Evolutionary conservation across 2,888 invertebrate species (phyloP).

Genomic region (Bombylius discolor): DNA sequence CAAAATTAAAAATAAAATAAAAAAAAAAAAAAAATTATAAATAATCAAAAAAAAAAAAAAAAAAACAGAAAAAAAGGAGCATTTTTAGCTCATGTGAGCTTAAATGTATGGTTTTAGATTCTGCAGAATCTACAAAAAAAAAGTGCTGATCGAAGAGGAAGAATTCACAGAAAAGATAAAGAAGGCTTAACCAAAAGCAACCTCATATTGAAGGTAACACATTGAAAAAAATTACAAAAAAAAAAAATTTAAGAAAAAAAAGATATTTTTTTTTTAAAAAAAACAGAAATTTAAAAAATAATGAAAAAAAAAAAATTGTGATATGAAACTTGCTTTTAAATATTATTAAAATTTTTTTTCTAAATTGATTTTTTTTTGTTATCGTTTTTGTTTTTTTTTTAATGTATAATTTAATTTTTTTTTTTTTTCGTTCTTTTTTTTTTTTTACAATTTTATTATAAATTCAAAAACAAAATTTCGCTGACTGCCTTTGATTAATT

Average conservation of each 20-base stretch:
- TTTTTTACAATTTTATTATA: not conserved
- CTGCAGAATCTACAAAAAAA: conserved; percentile 99
- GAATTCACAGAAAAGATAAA: conserved; percentile 90
- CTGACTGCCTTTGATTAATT: not conserved
- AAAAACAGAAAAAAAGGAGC: conserved; percentile 16
- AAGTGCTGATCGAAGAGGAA: conserved; percentile 94
- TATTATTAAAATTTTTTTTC: not conserved
- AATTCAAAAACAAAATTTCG: not conserved
- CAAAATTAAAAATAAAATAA: not conserved
- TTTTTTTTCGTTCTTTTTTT: not conserved
- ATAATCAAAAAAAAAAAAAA: no score
- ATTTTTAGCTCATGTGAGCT: conserved; percentile 34
- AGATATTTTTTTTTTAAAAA: conserved; percentile 5
- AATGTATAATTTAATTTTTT: not conserved
- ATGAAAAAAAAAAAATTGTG: conserved; percentile 9
- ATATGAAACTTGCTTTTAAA: conserved; percentile 12
- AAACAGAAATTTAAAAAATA: conserved; percentile 9
- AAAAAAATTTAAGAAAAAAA: not conserved
- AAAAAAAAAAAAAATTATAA: not conserved
- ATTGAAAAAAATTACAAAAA: conserved; percentile 1
- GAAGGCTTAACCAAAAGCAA: conserved; percentile 93
- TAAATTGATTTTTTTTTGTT: not conserved
- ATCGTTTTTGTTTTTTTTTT: not conserved
- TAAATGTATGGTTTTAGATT: conserved; percentile 69
- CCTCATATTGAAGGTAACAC: conserved; percentile 94